Base-by-base conservation (phyloP, 2,888 invertebrate genomes). In the Rhagium mordax region DNA sequence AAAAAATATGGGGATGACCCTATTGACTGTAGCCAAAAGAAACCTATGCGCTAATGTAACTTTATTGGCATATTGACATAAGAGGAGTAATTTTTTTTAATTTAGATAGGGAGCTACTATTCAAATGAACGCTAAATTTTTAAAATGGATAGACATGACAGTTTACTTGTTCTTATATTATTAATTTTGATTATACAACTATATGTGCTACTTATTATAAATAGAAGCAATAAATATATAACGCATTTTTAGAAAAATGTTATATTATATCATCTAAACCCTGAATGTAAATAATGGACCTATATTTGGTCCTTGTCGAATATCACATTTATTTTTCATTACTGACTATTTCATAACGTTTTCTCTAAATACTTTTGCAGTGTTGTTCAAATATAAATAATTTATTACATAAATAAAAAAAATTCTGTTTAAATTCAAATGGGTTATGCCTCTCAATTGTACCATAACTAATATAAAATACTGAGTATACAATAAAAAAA, bases 401-500 rank as follows among this genome's bases (percentile, higher is more conserved):
- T n/a, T n/a, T n/a, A n/a, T n/a, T n/a, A n/a, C 8, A 5, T 29
- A 29, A 29, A 29, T 1, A 13, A 33, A 33, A 7, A n/a, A 41
- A 41, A n/a, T 13, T 13, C 41, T 41, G 3, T 4, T 41, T n/a
- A 51, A 18, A 51, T 51, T 18, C 16, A 61, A 61, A 61, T 47
- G 47, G 47, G 51, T 64, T 65, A 65, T 53, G 65, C n/a, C 29
- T 65, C 53, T 65, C 53, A 20, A 27, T 53, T 33, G 53, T 20
- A 29, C 29, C 16, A 20, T 10, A 61, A 47, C 53, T 20, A 49
- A 64, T 49, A 21, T 47, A 41, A 57, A 67, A 55, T 66, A 66
- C 64, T 66, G 66, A 53, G 20, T 66, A 5, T 53, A 53, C 16
- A 41, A 41, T 57, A 57, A 24, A 57, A 57, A 67, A 67, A 55